These are phyloP conservation scores for Chaetoderma sp. DNA, from an alignment of 2,888 invertebrate genomes.

Conservation along the genomic window DNA sequence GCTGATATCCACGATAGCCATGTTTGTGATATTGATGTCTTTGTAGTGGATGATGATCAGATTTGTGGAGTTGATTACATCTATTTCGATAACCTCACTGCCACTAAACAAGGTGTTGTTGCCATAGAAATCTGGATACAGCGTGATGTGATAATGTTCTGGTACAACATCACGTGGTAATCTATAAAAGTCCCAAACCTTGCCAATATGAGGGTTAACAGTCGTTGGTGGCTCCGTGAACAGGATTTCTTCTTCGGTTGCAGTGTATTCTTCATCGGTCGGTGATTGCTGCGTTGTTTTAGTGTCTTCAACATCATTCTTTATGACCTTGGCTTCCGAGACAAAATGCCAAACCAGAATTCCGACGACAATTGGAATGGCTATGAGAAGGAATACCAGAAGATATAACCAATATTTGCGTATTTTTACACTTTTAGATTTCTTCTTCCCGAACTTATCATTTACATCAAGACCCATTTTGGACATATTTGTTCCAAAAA, in stretches of 20 bases:
- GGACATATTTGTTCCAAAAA: too few relatives aligned
- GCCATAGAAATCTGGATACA: constrained; percentile 77
- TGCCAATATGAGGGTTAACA: constrained; percentile 21
- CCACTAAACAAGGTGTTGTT: constrained; percentile 66
- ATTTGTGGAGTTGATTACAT: constrained; percentile 59
- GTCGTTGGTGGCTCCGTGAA: constrained; percentile 20
- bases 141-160: constrained; percentile 76
- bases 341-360: constrained; percentile 1
- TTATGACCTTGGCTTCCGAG: too few relatives aligned
- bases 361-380: background rate
- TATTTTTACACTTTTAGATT: too few relatives aligned
- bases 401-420: too few relatives aligned
- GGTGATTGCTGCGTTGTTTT: too few relatives aligned
- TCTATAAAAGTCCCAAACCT: constrained; percentile 70
- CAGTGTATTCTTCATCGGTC: constrained; percentile 14
- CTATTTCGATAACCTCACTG: constrained; percentile 63
- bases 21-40: constrained; percentile 72
- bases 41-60: constrained; percentile 75
- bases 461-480: too few relatives aligned
- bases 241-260: constrained; percentile 3
- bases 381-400: background rate
- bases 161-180: constrained; percentile 77
- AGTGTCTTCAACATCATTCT: too few relatives aligned
- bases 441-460: too few relatives aligned
- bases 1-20: constrained; percentile 55